These are phyloP conservation scores for Epinotia demarniana DNA, from an alignment of 2,888 invertebrate species.

Conservation along the genomic window DNA sequence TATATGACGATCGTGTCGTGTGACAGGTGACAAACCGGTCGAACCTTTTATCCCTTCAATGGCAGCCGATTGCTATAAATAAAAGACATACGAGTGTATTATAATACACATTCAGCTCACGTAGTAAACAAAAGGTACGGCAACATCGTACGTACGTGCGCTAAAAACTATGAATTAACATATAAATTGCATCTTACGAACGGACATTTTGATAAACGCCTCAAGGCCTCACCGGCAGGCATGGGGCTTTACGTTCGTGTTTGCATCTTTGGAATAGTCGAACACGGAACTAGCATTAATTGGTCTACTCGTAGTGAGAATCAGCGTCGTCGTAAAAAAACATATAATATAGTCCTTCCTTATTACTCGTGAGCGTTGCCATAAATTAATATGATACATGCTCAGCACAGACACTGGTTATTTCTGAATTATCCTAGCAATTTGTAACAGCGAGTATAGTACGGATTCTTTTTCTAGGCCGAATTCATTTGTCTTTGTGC, in stretches of 20 bases:
- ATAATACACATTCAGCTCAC: slow-evolving; percentile 64
- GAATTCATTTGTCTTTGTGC: too few species aligned
- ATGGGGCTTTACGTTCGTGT: slow-evolving; percentile 18
- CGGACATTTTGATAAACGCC: slow-evolving; percentile 48
- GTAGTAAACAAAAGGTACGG: slow-evolving; percentile 46
- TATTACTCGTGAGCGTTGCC: slow-evolving; percentile 10
- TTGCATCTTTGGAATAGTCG: slow-evolving; percentile 11
- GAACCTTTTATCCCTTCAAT: slow-evolving; percentile 65
- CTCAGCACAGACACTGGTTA: not conserved
- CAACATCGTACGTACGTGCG: slow-evolving; percentile 20
- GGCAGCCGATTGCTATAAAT: slow-evolving; percentile 65
- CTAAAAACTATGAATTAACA: slow-evolving; percentile 53
- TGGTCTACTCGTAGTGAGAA: slow-evolving; percentile 33
- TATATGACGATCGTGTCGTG: slow-evolving; percentile 46
- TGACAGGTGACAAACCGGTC: slow-evolving; percentile 77
- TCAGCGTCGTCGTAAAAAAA: slow-evolving; percentile 30
- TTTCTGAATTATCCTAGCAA: not conserved
- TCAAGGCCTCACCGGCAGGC: slow-evolving; percentile 50
- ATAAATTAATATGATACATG: slow-evolving; percentile 10
- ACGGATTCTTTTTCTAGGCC: too few species aligned
- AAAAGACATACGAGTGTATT: slow-evolving; percentile 33
- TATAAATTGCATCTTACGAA: slow-evolving; percentile 56
- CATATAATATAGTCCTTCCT: slow-evolving; percentile 22
- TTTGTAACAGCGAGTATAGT: not conserved
- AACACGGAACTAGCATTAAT: slow-evolving; percentile 37